These are phyloP conservation scores for Micrastur ruficollis DNA, from an alignment of 2,797 vertebrate species.

Conservation along the genomic window DNA sequence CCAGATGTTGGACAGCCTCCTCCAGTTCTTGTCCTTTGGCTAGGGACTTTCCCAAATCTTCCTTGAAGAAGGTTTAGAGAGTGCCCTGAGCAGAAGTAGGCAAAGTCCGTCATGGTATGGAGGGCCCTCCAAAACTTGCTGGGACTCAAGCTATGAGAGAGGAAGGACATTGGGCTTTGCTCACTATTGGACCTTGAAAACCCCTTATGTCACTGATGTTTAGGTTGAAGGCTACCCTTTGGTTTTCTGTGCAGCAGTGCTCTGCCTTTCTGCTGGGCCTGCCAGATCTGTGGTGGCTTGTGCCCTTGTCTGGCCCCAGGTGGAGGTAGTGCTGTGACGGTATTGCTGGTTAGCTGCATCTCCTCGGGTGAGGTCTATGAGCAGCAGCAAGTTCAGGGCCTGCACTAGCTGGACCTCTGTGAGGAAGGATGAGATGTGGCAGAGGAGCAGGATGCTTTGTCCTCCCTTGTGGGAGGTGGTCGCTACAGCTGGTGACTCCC, in stretches of 20 bases:
- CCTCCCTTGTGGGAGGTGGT: neutral
- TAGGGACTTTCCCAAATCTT: neutral
- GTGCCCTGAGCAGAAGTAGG: neutral
- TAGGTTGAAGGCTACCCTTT: neutral
- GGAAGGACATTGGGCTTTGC: neutral
- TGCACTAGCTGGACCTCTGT: neutral
- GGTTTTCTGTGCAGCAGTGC: neutral
- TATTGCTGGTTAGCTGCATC: neutral
- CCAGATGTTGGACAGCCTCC: neutral
- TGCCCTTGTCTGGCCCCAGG: neutral
- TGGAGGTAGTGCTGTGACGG: neutral
- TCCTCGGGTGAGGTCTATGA: neutral
- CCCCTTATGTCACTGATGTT: neutral
- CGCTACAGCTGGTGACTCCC: neutral
- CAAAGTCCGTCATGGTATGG: neutral
- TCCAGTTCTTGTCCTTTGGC: neutral
- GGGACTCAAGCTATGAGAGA: neutral
- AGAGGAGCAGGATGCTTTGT: neutral
- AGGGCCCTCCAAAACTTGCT: neutral
- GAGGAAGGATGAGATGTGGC: neutral
- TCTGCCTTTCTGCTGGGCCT: neutral
- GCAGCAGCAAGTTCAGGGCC: neutral
- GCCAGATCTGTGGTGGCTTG: neutral
- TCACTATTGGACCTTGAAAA: neutral
- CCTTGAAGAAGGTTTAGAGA: neutral